A percentile compares a stretch with the other conserved stretches of the same genome.
Conservation (phyloP, 2,888 invertebrate species). For the Meganola albula region DNA sequence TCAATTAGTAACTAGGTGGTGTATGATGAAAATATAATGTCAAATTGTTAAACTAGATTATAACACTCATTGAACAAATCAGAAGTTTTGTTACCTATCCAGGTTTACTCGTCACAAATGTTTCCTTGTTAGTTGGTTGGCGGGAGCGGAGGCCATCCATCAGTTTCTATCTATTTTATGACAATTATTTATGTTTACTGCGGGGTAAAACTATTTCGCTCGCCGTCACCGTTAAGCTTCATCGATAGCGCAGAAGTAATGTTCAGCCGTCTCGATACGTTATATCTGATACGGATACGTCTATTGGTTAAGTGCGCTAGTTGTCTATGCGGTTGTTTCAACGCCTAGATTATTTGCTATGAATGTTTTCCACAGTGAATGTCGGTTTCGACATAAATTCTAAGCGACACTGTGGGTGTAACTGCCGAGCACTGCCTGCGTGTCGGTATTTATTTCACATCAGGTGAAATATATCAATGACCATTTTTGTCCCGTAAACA, state of each 20-base stretch:
- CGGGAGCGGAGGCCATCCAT: constrained; percentile 57
- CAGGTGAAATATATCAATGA: constrained; percentile 55
- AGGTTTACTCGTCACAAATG: constrained; percentile 33
- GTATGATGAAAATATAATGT: too few species aligned
- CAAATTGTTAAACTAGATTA: too few species aligned
- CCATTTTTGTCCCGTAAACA: constrained; percentile 44
- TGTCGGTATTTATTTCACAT: constrained; percentile 62
- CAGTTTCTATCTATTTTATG: constrained; percentile 71
- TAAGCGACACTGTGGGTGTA: constrained; percentile 73
- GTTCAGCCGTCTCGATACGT: constrained; percentile 70
- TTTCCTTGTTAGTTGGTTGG: constrained; percentile 58
- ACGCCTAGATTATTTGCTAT: constrained; percentile 74
- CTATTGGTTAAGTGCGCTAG: constrained; percentile 76
- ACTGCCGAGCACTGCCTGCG: constrained; percentile 62
- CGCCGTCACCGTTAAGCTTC: constrained; percentile 74
- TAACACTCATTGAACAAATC: too few species aligned
- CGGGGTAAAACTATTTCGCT: constrained; percentile 72
- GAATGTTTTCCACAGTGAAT: constrained; percentile 67
- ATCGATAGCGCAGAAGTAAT: constrained; percentile 75
- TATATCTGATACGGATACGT: constrained; percentile 75
- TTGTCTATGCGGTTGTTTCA: constrained; percentile 73
- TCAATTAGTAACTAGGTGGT: too few species aligned
- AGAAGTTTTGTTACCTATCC: constrained; percentile 20
- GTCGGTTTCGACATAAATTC: constrained; percentile 74
- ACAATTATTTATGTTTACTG: constrained; percentile 75